These are phyloP conservation scores for Agonum fuliginosum DNA, from an alignment of 2,888 invertebrate species.

Conservation along the genomic window DNA sequence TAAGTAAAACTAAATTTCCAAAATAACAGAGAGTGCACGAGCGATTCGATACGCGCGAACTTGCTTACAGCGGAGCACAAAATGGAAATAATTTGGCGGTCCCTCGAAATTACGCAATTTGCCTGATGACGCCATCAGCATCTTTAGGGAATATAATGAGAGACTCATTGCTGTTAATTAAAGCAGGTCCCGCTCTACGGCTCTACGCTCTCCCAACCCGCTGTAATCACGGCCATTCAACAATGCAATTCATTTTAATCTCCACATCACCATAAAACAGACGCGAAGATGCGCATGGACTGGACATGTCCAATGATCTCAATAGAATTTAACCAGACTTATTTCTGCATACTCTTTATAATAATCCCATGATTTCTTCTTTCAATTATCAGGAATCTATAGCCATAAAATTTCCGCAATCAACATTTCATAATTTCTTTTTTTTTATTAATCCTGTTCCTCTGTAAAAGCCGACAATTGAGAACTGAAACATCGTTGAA, in stretches of 20 bases:
- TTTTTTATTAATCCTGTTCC: too few relatives aligned
- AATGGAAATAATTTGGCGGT: conserved; percentile 57
- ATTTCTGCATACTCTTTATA: conserved; percentile 16
- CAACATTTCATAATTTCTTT: too few relatives aligned
- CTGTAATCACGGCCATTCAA: conserved; percentile 44
- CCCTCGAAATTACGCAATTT: conserved; percentile 60
- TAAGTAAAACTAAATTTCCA: conserved; percentile 55
- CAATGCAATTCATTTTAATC: conserved; percentile 57
- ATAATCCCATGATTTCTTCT: background rate
- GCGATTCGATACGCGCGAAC: conserved; percentile 48
- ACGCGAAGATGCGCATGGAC: too few relatives aligned
- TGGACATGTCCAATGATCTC: conserved; percentile 3
- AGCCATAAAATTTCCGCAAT: background rate
- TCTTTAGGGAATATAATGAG: conserved; percentile 59
- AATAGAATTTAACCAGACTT: conserved; percentile 1
- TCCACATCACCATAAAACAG: conserved; percentile 32
- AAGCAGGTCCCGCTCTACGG: conserved; percentile 19
- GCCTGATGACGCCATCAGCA: conserved; percentile 58
- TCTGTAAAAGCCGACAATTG: too few relatives aligned
- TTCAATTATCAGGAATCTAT: background rate
- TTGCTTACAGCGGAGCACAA: conserved; percentile 42
- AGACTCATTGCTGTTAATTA: conserved; percentile 58
- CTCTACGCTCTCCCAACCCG: conserved; percentile 36
- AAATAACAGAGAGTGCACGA: conserved; percentile 41
- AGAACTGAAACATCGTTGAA: too few relatives aligned